phyloP scores from a whole-genome alignment of 2,888 invertebrate genomes.

The Rhagonycha lutea region DNA sequence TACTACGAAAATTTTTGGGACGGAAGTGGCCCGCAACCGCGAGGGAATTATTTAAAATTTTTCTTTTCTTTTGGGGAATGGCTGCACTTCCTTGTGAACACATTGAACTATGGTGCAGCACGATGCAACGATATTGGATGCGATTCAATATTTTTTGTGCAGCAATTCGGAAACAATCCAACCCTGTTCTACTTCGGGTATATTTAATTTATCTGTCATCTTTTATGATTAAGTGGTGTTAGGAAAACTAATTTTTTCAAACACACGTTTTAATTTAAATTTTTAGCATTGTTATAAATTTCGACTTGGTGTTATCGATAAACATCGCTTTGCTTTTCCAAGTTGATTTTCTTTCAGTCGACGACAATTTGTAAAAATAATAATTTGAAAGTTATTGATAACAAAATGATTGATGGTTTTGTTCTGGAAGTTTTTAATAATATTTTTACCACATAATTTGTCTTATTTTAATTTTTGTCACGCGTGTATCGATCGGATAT shows the following conservation, averaged over 20 bases:
- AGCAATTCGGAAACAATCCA: background rate
- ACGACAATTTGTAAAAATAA: background rate
- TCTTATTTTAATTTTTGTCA: slow-evolving; percentile 17
- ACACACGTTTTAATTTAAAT: background rate
- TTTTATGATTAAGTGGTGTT: slow-evolving; percentile 1
- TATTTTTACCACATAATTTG: background rate
- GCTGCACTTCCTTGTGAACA: background rate
- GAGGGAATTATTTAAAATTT: background rate
- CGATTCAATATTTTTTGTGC: background rate
- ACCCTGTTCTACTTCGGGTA: background rate
- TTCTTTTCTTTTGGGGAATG: background rate
- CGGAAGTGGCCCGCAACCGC: background rate
- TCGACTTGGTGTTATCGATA: background rate
- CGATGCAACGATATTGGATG: background rate
- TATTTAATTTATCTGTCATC: slow-evolving; percentile 4
- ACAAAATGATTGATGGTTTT: background rate
- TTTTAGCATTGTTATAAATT: background rate
- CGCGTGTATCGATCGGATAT: slow-evolving; percentile 8
- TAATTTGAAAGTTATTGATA: background rate
- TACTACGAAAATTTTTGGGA: background rate
- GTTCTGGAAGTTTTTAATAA: background rate
- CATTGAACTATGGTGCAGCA: background rate
- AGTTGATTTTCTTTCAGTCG: background rate
- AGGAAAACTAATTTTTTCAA: background rate
- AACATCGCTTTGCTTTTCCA: background rate